Evolutionary conservation across 2,888 invertebrate genomes (phyloP).

Genomic region (Aleiodes testaceus): DNA sequence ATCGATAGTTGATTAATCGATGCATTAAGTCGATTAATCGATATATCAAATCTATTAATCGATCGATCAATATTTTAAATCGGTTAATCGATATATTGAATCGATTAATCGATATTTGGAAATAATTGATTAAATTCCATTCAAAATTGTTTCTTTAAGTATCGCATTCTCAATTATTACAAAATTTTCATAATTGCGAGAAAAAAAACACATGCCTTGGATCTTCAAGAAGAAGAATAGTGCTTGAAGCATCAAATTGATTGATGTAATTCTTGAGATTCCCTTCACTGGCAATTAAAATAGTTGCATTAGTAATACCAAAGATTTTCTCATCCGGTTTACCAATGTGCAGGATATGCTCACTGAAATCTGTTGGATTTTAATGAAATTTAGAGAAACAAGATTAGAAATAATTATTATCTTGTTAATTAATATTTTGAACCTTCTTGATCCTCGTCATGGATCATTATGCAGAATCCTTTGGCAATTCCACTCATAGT

Average conservation of each 20-base stretch:
- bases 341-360: constrained; percentile 65
- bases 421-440: constrained; percentile 1
- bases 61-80: too few species aligned
- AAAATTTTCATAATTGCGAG: neutral
- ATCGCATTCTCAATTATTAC: too few species aligned
- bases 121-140: too few species aligned
- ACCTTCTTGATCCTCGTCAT: constrained; percentile 61
- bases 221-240: constrained; percentile 65
- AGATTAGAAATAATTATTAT: neutral
- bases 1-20: neutral
- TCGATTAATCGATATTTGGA: too few species aligned
- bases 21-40: too few species aligned
- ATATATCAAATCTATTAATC: too few species aligned
- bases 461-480: constrained; percentile 63
- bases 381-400: neutral
- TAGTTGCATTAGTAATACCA: constrained; percentile 58
- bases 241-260: constrained; percentile 58
- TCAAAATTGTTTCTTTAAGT: too few species aligned
- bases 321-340: constrained; percentile 61
- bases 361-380: constrained; percentile 56
- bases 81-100: too few species aligned
- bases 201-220: constrained; percentile 56
- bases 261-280: constrained; percentile 59
- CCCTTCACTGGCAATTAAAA: constrained; percentile 65
- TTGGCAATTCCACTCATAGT: constrained; percentile 62